Conservation (phyloP, 2,113 vertebrate genomes). For the Synodontis membranacea region DNA sequence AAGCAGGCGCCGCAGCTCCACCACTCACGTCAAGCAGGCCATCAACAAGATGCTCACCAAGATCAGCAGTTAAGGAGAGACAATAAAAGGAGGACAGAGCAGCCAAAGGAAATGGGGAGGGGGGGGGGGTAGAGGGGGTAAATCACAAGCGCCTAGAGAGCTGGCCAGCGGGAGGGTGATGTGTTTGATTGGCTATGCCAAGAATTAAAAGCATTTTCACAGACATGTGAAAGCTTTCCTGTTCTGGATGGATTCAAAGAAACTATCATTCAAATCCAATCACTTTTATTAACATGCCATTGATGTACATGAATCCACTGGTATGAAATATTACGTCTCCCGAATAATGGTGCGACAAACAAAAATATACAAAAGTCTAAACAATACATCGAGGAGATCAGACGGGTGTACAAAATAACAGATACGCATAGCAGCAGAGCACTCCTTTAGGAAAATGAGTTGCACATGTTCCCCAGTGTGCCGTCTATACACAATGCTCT, state of each 20-base stretch:
- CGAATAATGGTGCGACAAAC: background rate
- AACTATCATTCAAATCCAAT: background rate
- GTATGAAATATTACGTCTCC: background rate
- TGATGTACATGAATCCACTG: background rate
- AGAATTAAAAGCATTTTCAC: constrained; percentile 1
- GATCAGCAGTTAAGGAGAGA: constrained; percentile 88
- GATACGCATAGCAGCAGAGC: too few relatives aligned
- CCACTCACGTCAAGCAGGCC: constrained; percentile 97
- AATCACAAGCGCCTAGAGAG: background rate
- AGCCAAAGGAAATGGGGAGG: background rate
- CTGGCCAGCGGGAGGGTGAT: background rate
- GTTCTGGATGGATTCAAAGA: background rate
- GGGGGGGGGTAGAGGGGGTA: background rate
- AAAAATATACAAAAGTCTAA: background rate
- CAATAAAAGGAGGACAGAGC: background rate
- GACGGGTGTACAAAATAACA: background rate
- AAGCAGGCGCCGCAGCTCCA: constrained; percentile 90
- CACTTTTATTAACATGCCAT: background rate
- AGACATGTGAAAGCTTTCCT: background rate
- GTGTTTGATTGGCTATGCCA: background rate
- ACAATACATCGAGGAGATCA: background rate
- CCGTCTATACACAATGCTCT: constrained; percentile 8
- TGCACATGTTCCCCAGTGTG: constrained; percentile 12
- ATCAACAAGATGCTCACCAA: constrained; percentile 99
- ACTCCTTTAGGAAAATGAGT: background rate